A percentile compares a stretch with the other conserved stretches of the same genome.
phyloP scores from a whole-genome alignment of 2,797 vertebrate genomes.

The Malacoraja senta region DNA sequence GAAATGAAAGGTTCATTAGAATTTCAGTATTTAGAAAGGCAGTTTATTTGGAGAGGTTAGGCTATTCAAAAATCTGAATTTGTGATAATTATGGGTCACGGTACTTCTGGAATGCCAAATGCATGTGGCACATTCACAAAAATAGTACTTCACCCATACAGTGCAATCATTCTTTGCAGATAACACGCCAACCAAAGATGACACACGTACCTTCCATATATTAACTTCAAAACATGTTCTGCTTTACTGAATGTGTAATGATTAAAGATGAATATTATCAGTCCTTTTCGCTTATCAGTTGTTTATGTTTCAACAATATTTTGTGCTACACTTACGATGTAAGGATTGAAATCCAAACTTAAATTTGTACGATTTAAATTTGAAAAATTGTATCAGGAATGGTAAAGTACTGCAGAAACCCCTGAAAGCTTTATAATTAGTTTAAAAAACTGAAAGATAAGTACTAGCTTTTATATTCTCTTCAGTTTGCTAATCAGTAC shows the following conservation, averaged over 20 bases:
- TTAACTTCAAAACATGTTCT: neutral
- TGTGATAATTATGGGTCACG: too few relatives aligned
- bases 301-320: neutral
- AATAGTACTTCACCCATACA: neutral
- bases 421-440: neutral
- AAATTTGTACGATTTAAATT: neutral
- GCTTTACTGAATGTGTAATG: neutral
- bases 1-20: conserved; percentile 20
- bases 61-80: neutral
- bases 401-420: neutral
- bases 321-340: neutral
- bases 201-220: neutral
- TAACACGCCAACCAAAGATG: too few relatives aligned
- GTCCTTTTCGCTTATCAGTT: neutral
- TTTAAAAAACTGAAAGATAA: neutral
- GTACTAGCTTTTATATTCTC: neutral
- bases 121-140: neutral
- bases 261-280: neutral
- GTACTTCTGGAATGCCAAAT: neutral
- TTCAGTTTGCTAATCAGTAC: neutral
- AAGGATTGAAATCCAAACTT: neutral
- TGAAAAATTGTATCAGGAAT: neutral
- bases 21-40: neutral
- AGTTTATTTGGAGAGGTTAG: neutral
- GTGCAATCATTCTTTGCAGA: neutral